Conservation (phyloP, 2,113 vertebrate genomes). For the Chaetodon auriga region DNA sequence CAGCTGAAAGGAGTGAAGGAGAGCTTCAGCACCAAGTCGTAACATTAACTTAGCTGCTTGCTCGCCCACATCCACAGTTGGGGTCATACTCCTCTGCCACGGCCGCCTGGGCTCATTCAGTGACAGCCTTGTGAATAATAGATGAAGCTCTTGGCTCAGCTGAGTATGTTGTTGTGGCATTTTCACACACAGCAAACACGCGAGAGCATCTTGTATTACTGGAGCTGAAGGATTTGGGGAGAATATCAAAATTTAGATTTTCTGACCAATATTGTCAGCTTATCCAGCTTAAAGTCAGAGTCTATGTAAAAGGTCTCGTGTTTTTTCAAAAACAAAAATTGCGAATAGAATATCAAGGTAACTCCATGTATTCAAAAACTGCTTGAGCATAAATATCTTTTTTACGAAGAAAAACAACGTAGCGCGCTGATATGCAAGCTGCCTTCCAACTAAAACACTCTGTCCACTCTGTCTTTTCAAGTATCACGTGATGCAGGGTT, state of each 20-base stretch:
- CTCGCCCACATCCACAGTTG: constrained; percentile 22
- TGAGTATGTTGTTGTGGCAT: constrained; percentile 45
- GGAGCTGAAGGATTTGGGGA: background rate
- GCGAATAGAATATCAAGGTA: background rate
- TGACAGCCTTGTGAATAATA: constrained; percentile 70
- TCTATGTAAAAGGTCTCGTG: background rate
- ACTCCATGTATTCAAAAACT: background rate
- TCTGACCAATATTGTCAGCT: background rate
- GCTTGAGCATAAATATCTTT: background rate
- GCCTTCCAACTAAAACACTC: too few relatives aligned
- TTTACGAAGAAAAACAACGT: background rate
- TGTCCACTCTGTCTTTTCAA: too few relatives aligned
- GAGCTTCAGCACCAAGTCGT: constrained; percentile 27
- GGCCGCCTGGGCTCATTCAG: constrained; percentile 48
- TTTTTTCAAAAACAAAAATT: background rate
- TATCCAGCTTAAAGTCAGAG: background rate
- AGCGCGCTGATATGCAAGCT: too few relatives aligned
- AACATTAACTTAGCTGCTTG: constrained; percentile 18
- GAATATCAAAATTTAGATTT: background rate
- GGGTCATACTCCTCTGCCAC: constrained; percentile 40
- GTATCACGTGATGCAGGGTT: too few relatives aligned
- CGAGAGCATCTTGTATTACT: background rate
- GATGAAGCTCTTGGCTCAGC: constrained; percentile 55
- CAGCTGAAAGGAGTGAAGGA: constrained; percentile 35
- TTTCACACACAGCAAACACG: constrained; percentile 36